Base-by-base conservation (phyloP, 2,888 invertebrate species). In the Macropis europaea region DNA sequence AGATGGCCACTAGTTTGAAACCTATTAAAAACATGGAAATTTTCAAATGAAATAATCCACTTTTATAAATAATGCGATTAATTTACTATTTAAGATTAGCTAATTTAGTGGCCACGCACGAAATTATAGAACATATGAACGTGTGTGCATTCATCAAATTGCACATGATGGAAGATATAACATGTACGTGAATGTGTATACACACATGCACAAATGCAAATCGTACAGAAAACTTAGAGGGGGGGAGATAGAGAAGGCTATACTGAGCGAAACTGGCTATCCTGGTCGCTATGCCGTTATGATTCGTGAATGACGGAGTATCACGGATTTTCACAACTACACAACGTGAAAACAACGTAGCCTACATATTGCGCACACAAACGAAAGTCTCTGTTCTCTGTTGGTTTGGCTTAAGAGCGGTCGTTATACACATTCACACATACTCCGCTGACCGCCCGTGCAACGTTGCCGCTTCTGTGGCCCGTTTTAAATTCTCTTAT, bases 401-500 rank as follows among this genome's bases (percentile, higher is more conserved):
- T n/a, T 13, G 28, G 28, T 42, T 54, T 54, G 6, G n/a, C 30
- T 34, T 32, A 42, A 53, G 34, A 38, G 24, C 57, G 59, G 22
- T 54, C 56, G 54, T 50, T 42, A 30, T 47, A 50, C 67, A 26
- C 36, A 70, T 32, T 53, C 26, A 38, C 45, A 34, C 40, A 42
- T 52, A 36, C 30, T 56, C 5, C 30, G 63, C 45, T 73, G 57
- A 59, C 73, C 62, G 59, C 54, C 62, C 70, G 61, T 74, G 76
- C 79, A 56, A 63, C 72, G 81, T 81, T 81, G 81, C 81, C 81
- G 40, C 40, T 62, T 67, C 13, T 54, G 42, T 63, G 59, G 53
- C 72, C 78, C 56, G 73, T 80, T 72, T 72, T 67, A 72, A 68
- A 61, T 78, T 62, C 56, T 80, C 80, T 80, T 78, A 68, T 78